Evolutionary conservation across 2,797 vertebrate genomes (phyloP), one percentile per base, ranked within the genome.

Genomic region (Premnoplex brunnescens): DNA sequence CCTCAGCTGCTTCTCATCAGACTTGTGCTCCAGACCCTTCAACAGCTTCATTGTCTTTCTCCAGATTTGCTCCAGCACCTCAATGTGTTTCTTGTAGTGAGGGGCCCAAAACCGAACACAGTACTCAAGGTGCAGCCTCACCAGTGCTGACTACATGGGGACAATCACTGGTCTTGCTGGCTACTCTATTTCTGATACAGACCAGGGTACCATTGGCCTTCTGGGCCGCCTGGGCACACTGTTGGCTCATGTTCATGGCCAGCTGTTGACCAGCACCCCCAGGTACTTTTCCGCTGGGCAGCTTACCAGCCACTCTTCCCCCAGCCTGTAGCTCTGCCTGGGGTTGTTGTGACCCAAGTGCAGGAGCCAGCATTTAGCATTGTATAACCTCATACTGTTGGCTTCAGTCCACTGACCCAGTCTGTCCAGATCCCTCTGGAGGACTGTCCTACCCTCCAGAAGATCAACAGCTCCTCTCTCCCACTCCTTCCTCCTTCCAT

Each of bases 91-190:
- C 36, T n/a, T 37, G 9, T 7, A 69, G 56, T 18, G 32, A 49
- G 4, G 7, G 43, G 16, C 32, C 37, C 49, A 76, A 37, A 76
- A 89, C 3, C 1, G 3, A 28, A 51, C 28, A 63, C 11, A 44
- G 20, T 5, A 37, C 11, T 63, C 16, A 14, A 63, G 43, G 17
- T 37, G 14, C 17, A 37, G 20, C 36, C 49, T 69, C 63, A 51
- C 13, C 19, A 63, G 43, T 11, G 28, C 56, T 0, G 0, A 63
- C 13, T 15, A 63, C 43, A 56, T 9, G 23, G 20, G 9, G 5
- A 37, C 30, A 54, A 44, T 26, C 43, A 6, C 49, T 26, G 6
- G 16, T 28, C 24, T 37, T 51, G 56, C 32, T 32, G 48, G 19
- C 3, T 63, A 55, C 48, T 28, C 11, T 54, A 11, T 3, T 37